Conservation (phyloP, 2,888 invertebrate species). For the Rotaria magnacalcarata region DNA sequence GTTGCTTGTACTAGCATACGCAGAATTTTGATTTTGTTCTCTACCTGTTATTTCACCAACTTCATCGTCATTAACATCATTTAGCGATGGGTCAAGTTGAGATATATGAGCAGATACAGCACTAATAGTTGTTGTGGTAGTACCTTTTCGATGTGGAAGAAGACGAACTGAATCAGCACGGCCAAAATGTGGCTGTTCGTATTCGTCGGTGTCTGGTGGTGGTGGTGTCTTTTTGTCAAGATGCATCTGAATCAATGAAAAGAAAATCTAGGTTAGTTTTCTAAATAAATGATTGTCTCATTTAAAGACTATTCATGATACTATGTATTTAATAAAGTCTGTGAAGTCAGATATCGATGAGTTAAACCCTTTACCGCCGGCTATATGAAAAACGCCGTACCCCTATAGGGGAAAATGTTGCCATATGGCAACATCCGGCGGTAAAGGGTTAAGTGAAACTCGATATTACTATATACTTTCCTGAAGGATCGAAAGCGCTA, state of each 20-base stretch:
- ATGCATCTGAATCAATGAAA: neutral
- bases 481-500: too few species aligned
- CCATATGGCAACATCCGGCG: too few species aligned
- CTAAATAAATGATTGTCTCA: too few species aligned
- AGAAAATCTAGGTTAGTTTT: neutral
- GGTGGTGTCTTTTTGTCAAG: neutral
- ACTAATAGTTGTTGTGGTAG: neutral
- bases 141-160: neutral
- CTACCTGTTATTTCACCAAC: neutral
- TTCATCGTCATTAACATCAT: neutral
- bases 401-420: too few species aligned
- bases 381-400: too few species aligned
- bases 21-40: neutral
- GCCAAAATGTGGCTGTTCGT: neutral
- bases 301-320: too few species aligned
- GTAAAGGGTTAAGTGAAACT: too few species aligned
- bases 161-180: constrained; percentile 22
- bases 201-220: too few species aligned
- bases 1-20: neutral
- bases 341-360: too few species aligned
- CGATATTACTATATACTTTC: too few species aligned
- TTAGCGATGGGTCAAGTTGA: neutral
- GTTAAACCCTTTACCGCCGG: too few species aligned
- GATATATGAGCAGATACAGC: neutral
- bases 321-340: too few species aligned